These are phyloP conservation scores for Lepas anatifera DNA, from an alignment of 2,888 invertebrate species.

Conservation along the genomic window DNA sequence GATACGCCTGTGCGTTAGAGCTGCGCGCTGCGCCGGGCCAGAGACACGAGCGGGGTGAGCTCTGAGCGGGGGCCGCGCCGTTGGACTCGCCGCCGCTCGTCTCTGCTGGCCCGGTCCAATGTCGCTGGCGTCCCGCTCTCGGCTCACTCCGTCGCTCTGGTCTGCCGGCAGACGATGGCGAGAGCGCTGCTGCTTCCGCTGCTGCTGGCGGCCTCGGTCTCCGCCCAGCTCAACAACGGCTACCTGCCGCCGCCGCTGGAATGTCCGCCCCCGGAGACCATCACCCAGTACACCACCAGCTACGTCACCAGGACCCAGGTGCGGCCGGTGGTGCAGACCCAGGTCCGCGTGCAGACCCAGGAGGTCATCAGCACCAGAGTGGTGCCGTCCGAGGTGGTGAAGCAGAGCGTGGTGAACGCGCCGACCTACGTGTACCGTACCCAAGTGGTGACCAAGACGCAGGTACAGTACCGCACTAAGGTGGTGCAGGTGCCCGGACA, in stretches of 20 bases:
- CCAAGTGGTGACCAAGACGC: neutral
- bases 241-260: neutral
- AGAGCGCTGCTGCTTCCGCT: neutral
- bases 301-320: neutral
- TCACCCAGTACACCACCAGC: neutral
- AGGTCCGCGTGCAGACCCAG: neutral
- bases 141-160: neutral
- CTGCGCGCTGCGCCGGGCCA: too few relatives aligned
- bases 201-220: neutral
- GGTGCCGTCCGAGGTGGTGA: neutral
- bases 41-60: constrained; percentile 4
- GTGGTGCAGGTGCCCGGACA: neutral
- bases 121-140: neutral
- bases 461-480: neutral
- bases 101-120: neutral
- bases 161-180: neutral
- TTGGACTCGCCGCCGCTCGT: constrained; percentile 8
- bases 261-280: neutral
- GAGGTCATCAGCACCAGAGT: neutral
- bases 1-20: too few relatives aligned
- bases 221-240: neutral
- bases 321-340: neutral
- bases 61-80: too few relatives aligned
- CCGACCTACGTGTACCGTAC: neutral
- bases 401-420: neutral